Percentiles rank a stretch among this genome's conserved stretches.
Evolutionary conservation across 2,113 vertebrate species (phyloP).

Genomic region (Eptesicus fuscus): DNA sequence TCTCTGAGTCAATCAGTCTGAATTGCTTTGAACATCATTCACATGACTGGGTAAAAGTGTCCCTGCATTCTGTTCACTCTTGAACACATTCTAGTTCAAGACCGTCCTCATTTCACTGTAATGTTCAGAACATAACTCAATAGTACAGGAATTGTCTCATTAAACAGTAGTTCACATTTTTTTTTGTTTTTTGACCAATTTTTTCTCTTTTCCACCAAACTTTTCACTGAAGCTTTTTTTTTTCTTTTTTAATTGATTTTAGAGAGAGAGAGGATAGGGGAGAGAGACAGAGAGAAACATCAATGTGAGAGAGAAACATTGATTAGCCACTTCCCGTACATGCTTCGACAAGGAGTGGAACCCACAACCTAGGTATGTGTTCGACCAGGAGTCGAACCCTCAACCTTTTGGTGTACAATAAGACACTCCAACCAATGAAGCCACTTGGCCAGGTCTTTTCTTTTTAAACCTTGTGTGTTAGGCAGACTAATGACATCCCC

Average conservation of each 20-base stretch:
- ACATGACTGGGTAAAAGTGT: neutral
- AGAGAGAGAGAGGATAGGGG: too few relatives aligned
- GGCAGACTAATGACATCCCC: neutral
- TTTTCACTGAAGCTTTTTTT: neutral
- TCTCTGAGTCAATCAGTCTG: neutral
- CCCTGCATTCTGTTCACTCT: neutral
- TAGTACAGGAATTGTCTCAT: neutral
- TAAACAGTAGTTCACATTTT: neutral
- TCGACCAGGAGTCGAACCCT: too few relatives aligned
- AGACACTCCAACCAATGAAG: too few relatives aligned
- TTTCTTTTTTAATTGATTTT: neutral
- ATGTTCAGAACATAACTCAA: neutral
- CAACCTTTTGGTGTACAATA: too few relatives aligned
- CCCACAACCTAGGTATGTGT: too few relatives aligned
- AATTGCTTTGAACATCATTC: neutral
- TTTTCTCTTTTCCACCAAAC: neutral
- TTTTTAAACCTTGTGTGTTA: neutral
- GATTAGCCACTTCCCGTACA: too few relatives aligned
- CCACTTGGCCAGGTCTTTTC: too few relatives aligned
- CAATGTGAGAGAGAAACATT: too few relatives aligned
- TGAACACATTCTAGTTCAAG: neutral
- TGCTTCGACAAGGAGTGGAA: too few relatives aligned
- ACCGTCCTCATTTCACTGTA: neutral
- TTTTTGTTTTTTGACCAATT: neutral
- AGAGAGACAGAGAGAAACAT: too few relatives aligned